These are phyloP conservation scores for Rhorus exstirpatorius DNA, from an alignment of 2,888 invertebrate genomes.

Conservation along the genomic window DNA sequence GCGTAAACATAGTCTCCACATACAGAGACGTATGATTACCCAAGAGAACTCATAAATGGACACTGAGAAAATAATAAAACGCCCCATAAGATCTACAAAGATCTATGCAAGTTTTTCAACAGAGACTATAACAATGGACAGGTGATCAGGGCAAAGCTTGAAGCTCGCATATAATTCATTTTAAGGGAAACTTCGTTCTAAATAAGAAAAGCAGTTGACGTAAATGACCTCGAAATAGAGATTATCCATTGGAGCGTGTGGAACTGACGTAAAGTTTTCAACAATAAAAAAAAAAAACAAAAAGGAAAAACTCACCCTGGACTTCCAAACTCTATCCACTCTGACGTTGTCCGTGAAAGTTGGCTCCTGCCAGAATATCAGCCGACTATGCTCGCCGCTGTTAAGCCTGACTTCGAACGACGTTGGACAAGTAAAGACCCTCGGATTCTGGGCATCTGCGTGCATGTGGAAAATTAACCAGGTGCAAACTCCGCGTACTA, in stretches of 20 bases:
- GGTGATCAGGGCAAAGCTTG: too few species aligned
- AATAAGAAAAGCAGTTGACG: neutral
- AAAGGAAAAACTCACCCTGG: conserved; percentile 87
- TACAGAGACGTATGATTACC: too few species aligned
- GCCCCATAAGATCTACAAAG: too few species aligned
- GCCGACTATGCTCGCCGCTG: conserved; percentile 87
- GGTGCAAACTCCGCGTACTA: conserved; percentile 19
- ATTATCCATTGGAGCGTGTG: conserved; percentile 15
- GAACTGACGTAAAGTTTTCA: neutral
- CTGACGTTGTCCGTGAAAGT: conserved; percentile 88
- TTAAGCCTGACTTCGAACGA: conserved; percentile 88
- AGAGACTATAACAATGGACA: too few species aligned
- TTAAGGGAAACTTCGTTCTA: neutral
- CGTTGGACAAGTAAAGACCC: conserved; percentile 88
- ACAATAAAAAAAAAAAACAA: too few species aligned
- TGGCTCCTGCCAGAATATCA: conserved; percentile 90
- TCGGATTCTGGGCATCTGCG: conserved; percentile 88
- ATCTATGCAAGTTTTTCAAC: too few species aligned
- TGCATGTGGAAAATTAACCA: conserved; percentile 32
- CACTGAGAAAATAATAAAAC: too few species aligned
- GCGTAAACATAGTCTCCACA: too few species aligned
- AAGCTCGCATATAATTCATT: too few species aligned
- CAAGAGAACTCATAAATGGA: too few species aligned
- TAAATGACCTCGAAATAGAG: conserved; percentile 15
- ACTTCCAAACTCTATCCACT: conserved; percentile 88